Conservation (phyloP, 2,797 vertebrate species). For the Enteromius radiatus region DNA sequence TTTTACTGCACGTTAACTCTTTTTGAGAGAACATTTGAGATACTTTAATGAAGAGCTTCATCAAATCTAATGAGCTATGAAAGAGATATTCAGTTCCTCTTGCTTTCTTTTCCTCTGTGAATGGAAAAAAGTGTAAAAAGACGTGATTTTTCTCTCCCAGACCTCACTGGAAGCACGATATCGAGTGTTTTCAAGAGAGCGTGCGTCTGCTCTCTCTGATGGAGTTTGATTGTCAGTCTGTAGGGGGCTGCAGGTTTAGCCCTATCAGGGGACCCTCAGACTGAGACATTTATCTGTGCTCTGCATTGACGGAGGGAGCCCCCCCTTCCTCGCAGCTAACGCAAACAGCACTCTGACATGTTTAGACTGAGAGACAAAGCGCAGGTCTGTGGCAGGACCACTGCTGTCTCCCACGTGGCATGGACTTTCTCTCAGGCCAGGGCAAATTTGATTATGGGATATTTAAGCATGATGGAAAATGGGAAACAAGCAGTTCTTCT, state of each 20-base stretch:
- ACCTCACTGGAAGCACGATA: constrained; percentile 17
- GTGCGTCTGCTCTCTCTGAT: constrained; percentile 32
- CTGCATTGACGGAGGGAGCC: constrained; percentile 74
- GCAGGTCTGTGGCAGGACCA: constrained; percentile 71
- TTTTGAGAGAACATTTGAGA: neutral
- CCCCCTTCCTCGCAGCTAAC: constrained; percentile 72
- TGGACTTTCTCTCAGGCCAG: constrained; percentile 70
- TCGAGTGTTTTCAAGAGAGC: constrained; percentile 33
- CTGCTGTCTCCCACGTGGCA: constrained; percentile 65
- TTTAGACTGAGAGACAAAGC: constrained; percentile 81
- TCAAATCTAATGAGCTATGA: neutral
- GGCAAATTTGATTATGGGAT: constrained; percentile 78
- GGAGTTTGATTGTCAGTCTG: constrained; percentile 50
- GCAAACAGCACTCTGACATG: constrained; percentile 79
- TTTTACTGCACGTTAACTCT: neutral
- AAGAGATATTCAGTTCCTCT: neutral
- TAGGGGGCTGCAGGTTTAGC: constrained; percentile 50
- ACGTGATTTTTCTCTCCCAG: constrained; percentile 17
- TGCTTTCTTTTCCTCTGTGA: constrained; percentile 8
- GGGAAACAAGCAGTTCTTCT: constrained; percentile 65
- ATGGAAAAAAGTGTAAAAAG: neutral
- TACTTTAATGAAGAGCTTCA: neutral
- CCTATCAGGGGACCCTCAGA: constrained; percentile 68
- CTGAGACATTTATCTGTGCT: constrained; percentile 79
- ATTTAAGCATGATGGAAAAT: constrained; percentile 83